Conservation (phyloP, 2,888 invertebrate genomes). For the Macrophya annulata region DNA sequence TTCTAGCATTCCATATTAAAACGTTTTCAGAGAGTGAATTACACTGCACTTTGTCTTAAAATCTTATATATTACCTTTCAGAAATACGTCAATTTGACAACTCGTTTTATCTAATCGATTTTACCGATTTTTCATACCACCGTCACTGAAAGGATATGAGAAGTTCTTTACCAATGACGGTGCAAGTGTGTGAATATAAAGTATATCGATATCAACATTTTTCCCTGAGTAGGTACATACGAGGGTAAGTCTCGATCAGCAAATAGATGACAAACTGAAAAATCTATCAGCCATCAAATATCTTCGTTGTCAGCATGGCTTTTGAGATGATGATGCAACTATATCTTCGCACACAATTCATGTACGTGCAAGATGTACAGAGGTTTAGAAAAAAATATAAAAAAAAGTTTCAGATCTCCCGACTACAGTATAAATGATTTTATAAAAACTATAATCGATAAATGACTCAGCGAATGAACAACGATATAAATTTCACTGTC, state of each 20-base stretch:
- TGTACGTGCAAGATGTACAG: background rate
- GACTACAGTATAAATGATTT: background rate
- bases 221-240: background rate
- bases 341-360: too few relatives aligned
- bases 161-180: background rate
- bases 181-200: background rate
- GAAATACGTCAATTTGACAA: background rate
- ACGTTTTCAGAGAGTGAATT: constrained; percentile 25
- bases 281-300: background rate
- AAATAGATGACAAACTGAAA: background rate
- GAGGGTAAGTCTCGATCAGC: background rate
- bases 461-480: background rate
- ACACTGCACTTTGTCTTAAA: constrained; percentile 2
- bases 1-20: constrained; percentile 11
- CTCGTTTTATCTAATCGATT: background rate
- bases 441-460: background rate
- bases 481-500: background rate
- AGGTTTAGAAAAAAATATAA: background rate
- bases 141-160: background rate
- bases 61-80: background rate
- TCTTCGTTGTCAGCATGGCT: background rate
- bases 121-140: background rate
- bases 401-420: background rate
- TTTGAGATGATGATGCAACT: background rate
- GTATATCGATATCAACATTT: background rate